phyloP scores from a whole-genome alignment of 2,888 invertebrate species.

The Ommatoiulus sabulosus region DNA sequence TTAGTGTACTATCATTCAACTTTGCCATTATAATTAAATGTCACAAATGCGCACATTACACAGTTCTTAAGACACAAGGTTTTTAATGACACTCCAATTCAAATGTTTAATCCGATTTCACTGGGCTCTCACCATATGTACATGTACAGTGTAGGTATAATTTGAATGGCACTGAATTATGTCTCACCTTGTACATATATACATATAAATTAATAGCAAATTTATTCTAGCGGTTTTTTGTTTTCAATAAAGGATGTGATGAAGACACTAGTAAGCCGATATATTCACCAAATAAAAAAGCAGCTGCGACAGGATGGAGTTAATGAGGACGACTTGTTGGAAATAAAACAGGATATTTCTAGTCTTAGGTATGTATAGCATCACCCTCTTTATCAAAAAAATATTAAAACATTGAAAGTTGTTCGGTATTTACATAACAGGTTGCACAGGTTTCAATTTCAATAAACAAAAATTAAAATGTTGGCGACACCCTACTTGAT shows the following conservation, averaged over 20 bases:
- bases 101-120: background rate
- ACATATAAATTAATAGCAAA: background rate
- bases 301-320: constrained; percentile 71
- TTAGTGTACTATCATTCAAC: no score
- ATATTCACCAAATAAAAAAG: constrained; percentile 71
- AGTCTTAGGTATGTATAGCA: constrained; percentile 69
- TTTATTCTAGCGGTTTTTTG: background rate
- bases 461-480: no score
- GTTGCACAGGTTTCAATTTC: no score
- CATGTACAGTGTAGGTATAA: background rate
- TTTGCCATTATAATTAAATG: no score
- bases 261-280: constrained; percentile 70
- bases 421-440: no score
- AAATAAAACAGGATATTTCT: constrained; percentile 73
- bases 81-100: no score
- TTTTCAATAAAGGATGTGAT: constrained; percentile 68
- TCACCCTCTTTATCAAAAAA: background rate
- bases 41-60: no score
- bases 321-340: constrained; percentile 72
- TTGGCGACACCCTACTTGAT: no score
- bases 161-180: no score
- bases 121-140: no score
- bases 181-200: no score
- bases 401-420: background rate
- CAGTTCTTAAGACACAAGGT: no score